A percentile compares a stretch with the other conserved stretches of the same genome.
Conservation (phyloP, 2,113 vertebrate genomes). For the Apteryx mantelli region DNA sequence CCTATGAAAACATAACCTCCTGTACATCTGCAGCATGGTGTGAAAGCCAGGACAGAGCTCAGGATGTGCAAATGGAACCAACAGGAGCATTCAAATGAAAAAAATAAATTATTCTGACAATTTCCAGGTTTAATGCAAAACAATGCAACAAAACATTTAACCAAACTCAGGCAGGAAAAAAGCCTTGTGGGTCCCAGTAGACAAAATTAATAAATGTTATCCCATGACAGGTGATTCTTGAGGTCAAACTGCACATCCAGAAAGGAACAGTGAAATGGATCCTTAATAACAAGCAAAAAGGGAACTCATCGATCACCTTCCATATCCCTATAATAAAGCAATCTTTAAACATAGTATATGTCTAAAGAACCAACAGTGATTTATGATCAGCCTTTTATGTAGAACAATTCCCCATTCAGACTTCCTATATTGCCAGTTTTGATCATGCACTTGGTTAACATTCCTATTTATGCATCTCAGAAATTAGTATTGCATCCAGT, state of each 20-base stretch:
- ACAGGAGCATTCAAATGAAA: neutral
- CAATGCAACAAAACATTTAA: neutral
- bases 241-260: neutral
- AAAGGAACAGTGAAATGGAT: neutral
- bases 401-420: neutral
- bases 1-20: neutral
- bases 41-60: neutral
- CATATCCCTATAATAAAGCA: neutral
- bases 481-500: neutral
- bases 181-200: neutral
- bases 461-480: neutral
- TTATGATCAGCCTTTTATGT: neutral
- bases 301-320: neutral
- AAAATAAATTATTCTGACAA: neutral
- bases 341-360: neutral
- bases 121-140: neutral
- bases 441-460: neutral
- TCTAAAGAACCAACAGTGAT: neutral
- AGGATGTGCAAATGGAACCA: accelerated
- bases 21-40: neutral
- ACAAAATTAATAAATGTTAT: neutral
- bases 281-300: neutral
- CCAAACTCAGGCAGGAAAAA: neutral
- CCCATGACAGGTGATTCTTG: neutral
- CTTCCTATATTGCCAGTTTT: neutral